Percentiles rank a stretch among this genome's conserved stretches.
These are phyloP conservation scores for Plebejus anna DNA, from an alignment of 2,888 invertebrate genomes.

Conservation along the genomic window DNA sequence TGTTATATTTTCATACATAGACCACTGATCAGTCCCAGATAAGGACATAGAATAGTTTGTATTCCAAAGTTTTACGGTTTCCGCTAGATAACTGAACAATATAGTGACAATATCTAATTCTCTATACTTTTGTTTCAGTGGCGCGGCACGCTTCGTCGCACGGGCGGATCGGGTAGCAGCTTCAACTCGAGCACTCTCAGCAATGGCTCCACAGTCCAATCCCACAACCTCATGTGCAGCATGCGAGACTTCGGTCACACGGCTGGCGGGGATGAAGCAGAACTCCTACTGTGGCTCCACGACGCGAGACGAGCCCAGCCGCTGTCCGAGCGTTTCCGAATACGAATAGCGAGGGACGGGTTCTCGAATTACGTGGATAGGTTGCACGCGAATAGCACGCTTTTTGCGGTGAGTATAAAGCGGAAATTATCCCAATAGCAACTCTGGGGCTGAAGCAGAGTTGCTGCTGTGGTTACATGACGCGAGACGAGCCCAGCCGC, in stretches of 20 bases:
- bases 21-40: too few species aligned
- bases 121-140: constrained; percentile 49
- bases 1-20: too few species aligned
- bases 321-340: constrained; percentile 93
- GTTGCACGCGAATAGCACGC: constrained; percentile 91
- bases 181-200: constrained; percentile 70
- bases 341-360: constrained; percentile 93
- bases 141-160: constrained; percentile 71
- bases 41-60: not conserved
- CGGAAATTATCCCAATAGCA: too few species aligned
- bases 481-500: constrained; percentile 66
- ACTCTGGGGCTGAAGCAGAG: constrained; percentile 87
- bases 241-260: constrained; percentile 94
- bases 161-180: constrained; percentile 71
- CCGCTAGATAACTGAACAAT: too few species aligned
- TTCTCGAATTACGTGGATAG: constrained; percentile 94
- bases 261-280: constrained; percentile 93
- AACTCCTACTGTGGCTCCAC: constrained; percentile 92
- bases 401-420: constrained; percentile 85
- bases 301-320: constrained; percentile 88
- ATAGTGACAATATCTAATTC: not conserved
- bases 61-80: too few species aligned
- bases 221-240: constrained; percentile 87
- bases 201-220: constrained; percentile 55
- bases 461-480: constrained; percentile 80